Evolutionary conservation across 2,888 invertebrate genomes (phyloP), one percentile per base, ranked within the genome.

Genomic region (Fissipunctia ypsillon): DNA sequence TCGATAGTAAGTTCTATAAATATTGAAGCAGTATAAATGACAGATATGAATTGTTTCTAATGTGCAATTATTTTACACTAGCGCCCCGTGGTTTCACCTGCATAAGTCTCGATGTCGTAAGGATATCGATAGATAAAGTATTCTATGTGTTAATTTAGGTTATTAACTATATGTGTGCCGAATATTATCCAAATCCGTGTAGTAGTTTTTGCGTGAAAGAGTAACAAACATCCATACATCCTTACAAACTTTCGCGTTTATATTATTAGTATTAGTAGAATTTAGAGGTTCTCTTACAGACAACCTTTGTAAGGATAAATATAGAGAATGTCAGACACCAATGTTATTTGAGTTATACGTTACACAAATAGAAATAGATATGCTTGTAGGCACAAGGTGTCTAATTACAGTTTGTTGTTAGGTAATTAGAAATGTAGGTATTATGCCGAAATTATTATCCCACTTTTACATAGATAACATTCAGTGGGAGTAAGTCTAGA

Each of bases 31-130:
- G 2, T 10, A 57, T 52, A 63, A 50, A 45, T 50, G 59, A 68
- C 25, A 66, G 31, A 48, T 50, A 68, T 28, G 52, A 82, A 82
- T 82, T 45, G 50, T n/a, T 77, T 61, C 56, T 35, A 69, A 31
- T 65, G 19, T 76, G 25, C n/a, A 5, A 45, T 57, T 78, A 50
- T 59, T 69, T 69, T 38, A 25, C 0, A n/a, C n/a, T n/a, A n/a
- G n/a, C n/a, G n/a, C n/a, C n/a, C n/a, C n/a, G n/a, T n/a, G n/a
- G n/a, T n/a, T n/a, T n/a, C n/a, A n/a, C n/a, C n/a, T n/a, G n/a
- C n/a, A n/a, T n/a, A n/a, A n/a, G n/a, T n/a, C n/a, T n/a, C n/a
- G n/a, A n/a, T n/a, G n/a, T n/a, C n/a, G n/a, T n/a, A n/a, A n/a
- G n/a, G n/a, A n/a, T n/a, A n/a, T n/a, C n/a, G n/a, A n/a, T n/a